Evolutionary conservation across 2,888 invertebrate species (phyloP), one percentile per base, ranked within the genome.

Genomic region (Portevinia maculata): DNA sequence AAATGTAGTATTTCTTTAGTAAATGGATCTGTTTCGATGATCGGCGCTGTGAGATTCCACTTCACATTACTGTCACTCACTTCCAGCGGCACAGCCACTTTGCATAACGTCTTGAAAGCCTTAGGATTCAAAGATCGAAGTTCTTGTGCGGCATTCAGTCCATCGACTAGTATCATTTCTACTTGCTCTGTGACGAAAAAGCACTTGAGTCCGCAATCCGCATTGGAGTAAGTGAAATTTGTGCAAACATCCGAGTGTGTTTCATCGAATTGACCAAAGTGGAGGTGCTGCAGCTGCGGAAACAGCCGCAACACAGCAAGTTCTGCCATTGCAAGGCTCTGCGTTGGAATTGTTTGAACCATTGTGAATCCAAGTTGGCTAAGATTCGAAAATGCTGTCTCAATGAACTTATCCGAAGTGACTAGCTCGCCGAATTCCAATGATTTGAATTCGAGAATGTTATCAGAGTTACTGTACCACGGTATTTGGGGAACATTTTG

Each of bases 111-210:
- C 4, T 93, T 87, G 86, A 92, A 95, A 67, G 92, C 91, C 37
- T 92, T 90, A 0, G 92, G 92, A 86, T 91, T 87, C 3, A 92
- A 89, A 3, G 89, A 86, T 73, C 91, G 91, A 11, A 95, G 88
- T 37, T 91, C 88, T 28, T 91, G 88, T 0, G 94, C 94, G 6
- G 93, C 93, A 55, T 92, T 91, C 87, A 94, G 94, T 0, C 95
- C 95, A 87, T 96, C 96, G 0, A 94, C 93, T 0, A 95, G 89
- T 24, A 94, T 88, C 0, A 93, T 94, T 78, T 94, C 92, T 0
- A 95, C 9, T 9, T 59, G 28, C 4, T 60, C n/a, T 2, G 32
- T 44, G 7, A 46, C 11, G 19, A 81, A 76, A 8, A 59, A 76
- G 34, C 65, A 70, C 24, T 76, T 81, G 3, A 81, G 19, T 0